A percentile compares a stretch with the other conserved stretches of the same genome.
Evolutionary conservation across 2,113 vertebrate species (phyloP).

Genomic region (Heptranchias perlo): DNA sequence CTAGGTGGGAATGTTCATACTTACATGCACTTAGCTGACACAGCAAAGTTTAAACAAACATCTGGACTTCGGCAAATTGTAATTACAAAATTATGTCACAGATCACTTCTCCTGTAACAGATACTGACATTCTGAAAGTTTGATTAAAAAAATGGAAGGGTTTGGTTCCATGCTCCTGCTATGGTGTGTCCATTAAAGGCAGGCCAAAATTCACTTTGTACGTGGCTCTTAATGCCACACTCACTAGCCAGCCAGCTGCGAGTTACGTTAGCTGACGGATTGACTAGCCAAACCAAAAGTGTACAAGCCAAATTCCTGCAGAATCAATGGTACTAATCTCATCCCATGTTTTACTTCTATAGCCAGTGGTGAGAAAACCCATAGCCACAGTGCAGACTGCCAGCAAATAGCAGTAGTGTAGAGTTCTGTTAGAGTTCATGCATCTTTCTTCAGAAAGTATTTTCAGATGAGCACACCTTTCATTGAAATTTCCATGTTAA

Average conservation of each 20-base stretch:
- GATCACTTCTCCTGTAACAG: background rate
- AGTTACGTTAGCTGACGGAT: background rate
- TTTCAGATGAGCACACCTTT: background rate
- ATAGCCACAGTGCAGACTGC: background rate
- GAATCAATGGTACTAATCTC: constrained; percentile 1
- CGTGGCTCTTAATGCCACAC: background rate
- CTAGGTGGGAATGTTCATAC: constrained; percentile 19
- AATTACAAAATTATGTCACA: constrained; percentile 10
- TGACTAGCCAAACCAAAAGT: background rate
- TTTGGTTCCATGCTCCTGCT: background rate
- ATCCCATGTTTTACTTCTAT: background rate
- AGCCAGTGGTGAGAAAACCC: background rate
- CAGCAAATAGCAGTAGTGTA: too few relatives aligned
- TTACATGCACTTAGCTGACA: constrained; percentile 9
- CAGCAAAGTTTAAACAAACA: constrained; percentile 12
- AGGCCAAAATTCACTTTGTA: background rate
- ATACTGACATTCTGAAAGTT: background rate
- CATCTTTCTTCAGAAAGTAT: background rate
- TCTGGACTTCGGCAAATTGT: constrained; percentile 1
- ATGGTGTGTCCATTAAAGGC: background rate
- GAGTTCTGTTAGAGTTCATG: background rate
- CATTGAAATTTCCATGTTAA: background rate
- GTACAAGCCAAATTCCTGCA: background rate
- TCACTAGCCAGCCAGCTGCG: background rate
- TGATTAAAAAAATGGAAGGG: background rate